Conservation (phyloP, 2,113 vertebrate species). For the Tautogolabrus adspersus region DNA sequence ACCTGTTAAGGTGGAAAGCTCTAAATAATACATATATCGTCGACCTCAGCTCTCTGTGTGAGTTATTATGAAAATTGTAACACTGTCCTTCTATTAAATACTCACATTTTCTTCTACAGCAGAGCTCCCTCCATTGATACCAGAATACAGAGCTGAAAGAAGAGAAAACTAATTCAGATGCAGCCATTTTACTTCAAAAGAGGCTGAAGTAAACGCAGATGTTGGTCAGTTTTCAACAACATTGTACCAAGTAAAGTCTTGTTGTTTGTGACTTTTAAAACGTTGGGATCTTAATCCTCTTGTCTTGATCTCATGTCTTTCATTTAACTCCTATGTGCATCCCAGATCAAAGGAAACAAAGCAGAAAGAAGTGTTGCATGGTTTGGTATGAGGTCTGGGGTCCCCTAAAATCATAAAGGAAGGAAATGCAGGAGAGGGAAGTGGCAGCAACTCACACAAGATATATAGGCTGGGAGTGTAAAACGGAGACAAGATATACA, state of each 20-base stretch:
- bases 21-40: too few relatives aligned
- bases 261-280: constrained; percentile 47
- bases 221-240: constrained; percentile 47
- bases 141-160: constrained; percentile 60
- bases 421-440: constrained; percentile 29
- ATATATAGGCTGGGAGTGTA: background rate
- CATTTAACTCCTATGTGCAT: constrained; percentile 45
- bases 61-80: background rate
- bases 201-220: constrained; percentile 41
- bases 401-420: constrained; percentile 25
- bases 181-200: constrained; percentile 51
- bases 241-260: constrained; percentile 1
- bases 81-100: constrained; percentile 16
- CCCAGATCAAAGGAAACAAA: constrained; percentile 54
- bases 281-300: constrained; percentile 25
- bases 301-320: constrained; percentile 36
- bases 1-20: too few relatives aligned
- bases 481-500: background rate
- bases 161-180: constrained; percentile 19
- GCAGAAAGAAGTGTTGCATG: constrained; percentile 33
- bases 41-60: too few relatives aligned
- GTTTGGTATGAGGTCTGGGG: constrained; percentile 27
- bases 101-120: constrained; percentile 63
- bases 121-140: constrained; percentile 44
- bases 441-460: constrained; percentile 5